Base-by-base conservation (phyloP, 2,113 vertebrate species). In the Catharus minimus region DNA sequence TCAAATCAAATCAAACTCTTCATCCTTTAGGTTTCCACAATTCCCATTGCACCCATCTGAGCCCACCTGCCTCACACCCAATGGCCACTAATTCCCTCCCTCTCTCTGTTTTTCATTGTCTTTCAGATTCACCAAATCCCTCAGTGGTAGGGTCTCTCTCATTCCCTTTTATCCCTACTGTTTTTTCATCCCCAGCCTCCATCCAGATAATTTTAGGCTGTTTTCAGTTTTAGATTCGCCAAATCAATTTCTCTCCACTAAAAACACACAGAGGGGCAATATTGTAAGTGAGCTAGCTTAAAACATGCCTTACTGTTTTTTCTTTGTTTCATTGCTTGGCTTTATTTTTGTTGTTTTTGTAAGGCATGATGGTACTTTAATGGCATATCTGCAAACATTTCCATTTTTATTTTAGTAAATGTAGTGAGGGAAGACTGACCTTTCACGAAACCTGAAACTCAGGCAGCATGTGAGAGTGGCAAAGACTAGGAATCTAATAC, bases 401-500 rank as follows among this genome's bases (percentile, higher is more conserved):
- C 32, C 15, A 30, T 13, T 78, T 80, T 58, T 52, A 27, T 33
- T 61, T 79, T 66, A 38, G 23, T 64, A 79, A 87, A 68, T 27
- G 18, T 21, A 66, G 28, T 38, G 39, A 91, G 58, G 50, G 61
- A 76, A 83, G 20, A 62, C 0, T n/a, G 65, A 50, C 27, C 27
- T 19, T 68, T 53, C 46, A 53, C 20, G 33, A 88, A 74, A 81
- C 11, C 60, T 47, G 39, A 74, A 73, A 81, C 39, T 39, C 30
- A 60, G 68, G 39, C 20, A 75, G 28, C 53, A 84, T 64, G 91
- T 95, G 62, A 95, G 80, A 94, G 71, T 78, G 66, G 66, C 76
- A 93, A 95, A 96, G 94, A 96, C 88, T 52, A 88, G 64, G 78
- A 86, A 96, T 96, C 95, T 91, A 96, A 96, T 49, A 96, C 67